These are phyloP conservation scores for Manduca sexta DNA, from an alignment of 1,140 invertebrate genomes.

Conservation along the genomic window DNA sequence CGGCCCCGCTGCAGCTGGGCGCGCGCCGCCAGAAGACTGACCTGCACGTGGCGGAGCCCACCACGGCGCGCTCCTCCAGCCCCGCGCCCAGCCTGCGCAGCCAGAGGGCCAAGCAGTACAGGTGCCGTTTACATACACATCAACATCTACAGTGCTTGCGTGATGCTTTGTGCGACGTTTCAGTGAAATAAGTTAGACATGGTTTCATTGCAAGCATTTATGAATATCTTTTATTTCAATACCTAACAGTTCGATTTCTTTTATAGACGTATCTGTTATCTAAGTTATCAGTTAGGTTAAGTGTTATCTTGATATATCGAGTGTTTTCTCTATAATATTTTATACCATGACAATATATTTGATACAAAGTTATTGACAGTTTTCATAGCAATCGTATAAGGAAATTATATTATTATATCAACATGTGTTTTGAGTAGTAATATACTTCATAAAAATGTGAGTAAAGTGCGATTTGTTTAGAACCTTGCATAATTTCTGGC, in stretches of 20 bases:
- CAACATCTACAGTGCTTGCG: neutral
- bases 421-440: no score
- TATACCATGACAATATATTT: neutral
- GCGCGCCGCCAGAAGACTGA: constrained; percentile 68
- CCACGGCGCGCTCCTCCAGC: constrained; percentile 45
- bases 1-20: constrained; percentile 30
- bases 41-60: constrained; percentile 61
- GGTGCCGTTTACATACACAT: constrained; percentile 33
- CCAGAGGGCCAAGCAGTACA: constrained; percentile 66
- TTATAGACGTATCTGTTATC: constrained; percentile 1
- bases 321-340: neutral
- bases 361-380: neutral
- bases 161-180: neutral
- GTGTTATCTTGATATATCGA: constrained; percentile 6
- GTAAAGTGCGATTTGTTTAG: neutral
- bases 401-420: no score
- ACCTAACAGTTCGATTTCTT: no score
- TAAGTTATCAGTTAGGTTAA: neutral
- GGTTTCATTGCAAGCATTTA: neutral
- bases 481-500: constrained; percentile 1
- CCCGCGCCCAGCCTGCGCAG: constrained; percentile 60
- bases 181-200: neutral
- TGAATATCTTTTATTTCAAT: neutral
- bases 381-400: no score
- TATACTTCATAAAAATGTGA: neutral